A percentile compares a stretch with the other conserved stretches of the same genome.
Evolutionary conservation across 2,113 vertebrate species (phyloP).

Genomic region (Tragelaphus strepsiceros): DNA sequence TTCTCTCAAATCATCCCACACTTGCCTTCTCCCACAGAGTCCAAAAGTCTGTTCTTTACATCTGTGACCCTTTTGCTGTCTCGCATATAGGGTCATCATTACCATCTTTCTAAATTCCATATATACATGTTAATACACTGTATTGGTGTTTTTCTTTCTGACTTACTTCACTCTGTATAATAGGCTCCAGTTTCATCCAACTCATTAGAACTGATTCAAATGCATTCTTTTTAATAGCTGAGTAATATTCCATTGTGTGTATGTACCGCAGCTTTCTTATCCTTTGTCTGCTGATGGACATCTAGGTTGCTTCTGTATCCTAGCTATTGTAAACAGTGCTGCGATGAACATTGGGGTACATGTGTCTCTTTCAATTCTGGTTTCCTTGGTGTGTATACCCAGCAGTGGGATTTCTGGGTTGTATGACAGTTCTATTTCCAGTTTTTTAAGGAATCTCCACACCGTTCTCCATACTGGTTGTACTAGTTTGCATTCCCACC

Average conservation of each 20-base stretch:
- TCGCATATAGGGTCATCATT: fast-evolving
- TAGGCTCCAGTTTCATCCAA: neutral
- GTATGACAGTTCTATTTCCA: neutral
- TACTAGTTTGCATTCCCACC: neutral
- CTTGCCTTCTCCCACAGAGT: neutral
- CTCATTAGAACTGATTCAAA: neutral
- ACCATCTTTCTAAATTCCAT: neutral
- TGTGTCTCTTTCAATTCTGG: neutral
- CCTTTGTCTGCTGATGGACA: fast-evolving
- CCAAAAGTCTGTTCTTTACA: neutral
- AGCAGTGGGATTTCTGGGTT: neutral
- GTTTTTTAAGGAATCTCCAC: neutral
- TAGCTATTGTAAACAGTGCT: neutral
- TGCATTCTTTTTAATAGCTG: neutral
- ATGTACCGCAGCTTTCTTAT: neutral
- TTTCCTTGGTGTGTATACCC: neutral
- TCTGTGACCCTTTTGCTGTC: neutral
- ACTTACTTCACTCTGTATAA: neutral
- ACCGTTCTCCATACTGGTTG: neutral
- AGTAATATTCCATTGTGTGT: neutral
- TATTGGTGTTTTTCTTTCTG: neutral
- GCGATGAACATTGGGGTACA: neutral
- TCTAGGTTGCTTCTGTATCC: neutral
- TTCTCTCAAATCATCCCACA: neutral
- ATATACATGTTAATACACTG: neutral